Base-by-base conservation (phyloP, 2,113 vertebrate species). In the Catagonus wagneri region DNA sequence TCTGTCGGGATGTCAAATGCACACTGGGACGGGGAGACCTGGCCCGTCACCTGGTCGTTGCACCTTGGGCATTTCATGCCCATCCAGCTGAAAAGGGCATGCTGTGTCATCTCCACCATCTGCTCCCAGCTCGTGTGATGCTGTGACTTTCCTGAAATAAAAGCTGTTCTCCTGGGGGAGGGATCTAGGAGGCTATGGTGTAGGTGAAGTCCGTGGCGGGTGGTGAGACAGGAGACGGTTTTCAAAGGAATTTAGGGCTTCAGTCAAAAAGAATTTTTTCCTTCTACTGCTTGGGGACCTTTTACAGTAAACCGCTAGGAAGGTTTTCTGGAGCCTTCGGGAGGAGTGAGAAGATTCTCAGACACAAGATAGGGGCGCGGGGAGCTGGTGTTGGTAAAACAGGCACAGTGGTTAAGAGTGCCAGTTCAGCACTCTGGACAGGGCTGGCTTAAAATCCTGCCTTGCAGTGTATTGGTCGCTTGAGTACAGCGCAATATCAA, bases 81-180 rank as follows among this genome's bases (percentile, higher is more conserved):
- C 83, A 66, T 91, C 72, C 61, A 58, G 81, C 81, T 54, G 92
- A 83, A 72, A 79, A 92, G 83, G 97, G 61, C 65, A 34, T 60
- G 13, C 2, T 17, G 7, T 50, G 65, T 74, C 94, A 93, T 36
- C 52, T 8, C 1, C 0, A 2, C 84, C 95, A 93, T 93, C 94
- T 97, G 95, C 72, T 96, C 50, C 56, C 34, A n/a, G 84, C 72
- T 72, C 14, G 0, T 36, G 69, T 1, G 12, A 39, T 6, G 54
- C 61, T 5, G 9, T 27, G 71, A 66, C 39, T 88, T 93, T 94
- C 94, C 93, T n/a, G 34, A 97, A 96, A 92, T 94, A 81, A 89
- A 92, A 36, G 76, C 84, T 8, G n/a, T 27, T 44, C 90, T 84
- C 68, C 63, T 88, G 19, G 25, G 84, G 60, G 14, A 61, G n/a